Evolutionary conservation across 2,113 vertebrate species (phyloP).

Genomic region (Notarius lentiginosus): DNA sequence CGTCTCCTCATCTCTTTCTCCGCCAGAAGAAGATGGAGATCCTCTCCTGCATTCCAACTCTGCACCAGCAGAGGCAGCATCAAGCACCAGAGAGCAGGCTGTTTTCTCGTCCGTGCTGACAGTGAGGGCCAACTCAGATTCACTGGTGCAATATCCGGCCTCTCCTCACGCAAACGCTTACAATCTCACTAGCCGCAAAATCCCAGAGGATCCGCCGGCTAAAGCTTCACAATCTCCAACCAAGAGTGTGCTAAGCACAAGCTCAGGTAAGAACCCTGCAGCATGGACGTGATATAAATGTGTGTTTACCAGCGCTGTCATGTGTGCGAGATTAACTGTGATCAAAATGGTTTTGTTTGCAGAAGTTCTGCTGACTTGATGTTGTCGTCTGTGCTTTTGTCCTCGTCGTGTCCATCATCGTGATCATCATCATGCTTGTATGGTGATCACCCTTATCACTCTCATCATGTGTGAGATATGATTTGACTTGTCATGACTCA

Average conservation of each 20-base stretch:
- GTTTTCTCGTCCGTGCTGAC: conserved; percentile 64
- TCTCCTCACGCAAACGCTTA: conserved; percentile 68
- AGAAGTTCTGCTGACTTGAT: conserved; percentile 33
- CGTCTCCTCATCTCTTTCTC: conserved; percentile 36
- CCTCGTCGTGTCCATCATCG: conserved; percentile 34
- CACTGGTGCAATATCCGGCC: conserved; percentile 68
- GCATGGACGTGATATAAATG: neutral
- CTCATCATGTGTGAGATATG: conserved; percentile 11
- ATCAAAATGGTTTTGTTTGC: conserved; percentile 39
- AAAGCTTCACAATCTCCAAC: conserved; percentile 59
- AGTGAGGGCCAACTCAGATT: conserved; percentile 61
- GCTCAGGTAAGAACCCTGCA: conserved; percentile 73
- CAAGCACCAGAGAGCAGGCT: conserved; percentile 57
- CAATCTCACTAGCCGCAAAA: conserved; percentile 68
- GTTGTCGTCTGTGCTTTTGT: conserved; percentile 14
- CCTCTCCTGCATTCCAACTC: conserved; percentile 8
- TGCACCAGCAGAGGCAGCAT: conserved; percentile 47
- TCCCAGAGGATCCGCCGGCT: conserved; percentile 62
- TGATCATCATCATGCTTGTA: conserved; percentile 44
- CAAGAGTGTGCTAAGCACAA: conserved; percentile 64
- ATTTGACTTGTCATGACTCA: neutral
- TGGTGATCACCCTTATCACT: conserved; percentile 19
- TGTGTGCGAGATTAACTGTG: neutral
- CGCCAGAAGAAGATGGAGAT: conserved; percentile 33
- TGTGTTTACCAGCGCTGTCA: conserved; percentile 47